Conservation (phyloP, 2,888 invertebrate species). For the Campoplex capitator region DNA sequence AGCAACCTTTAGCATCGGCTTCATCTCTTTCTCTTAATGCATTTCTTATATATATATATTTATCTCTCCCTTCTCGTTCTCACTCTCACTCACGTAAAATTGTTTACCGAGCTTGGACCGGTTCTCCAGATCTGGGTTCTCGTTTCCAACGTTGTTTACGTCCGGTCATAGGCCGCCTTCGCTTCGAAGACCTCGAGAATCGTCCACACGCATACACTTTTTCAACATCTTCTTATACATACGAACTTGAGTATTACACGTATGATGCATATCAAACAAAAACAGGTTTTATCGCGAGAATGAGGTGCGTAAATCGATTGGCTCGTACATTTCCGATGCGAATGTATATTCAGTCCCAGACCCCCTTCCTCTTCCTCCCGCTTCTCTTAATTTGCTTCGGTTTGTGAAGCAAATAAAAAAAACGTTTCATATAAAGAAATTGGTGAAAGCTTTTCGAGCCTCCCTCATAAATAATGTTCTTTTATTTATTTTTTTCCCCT, state of each 20-base stretch:
- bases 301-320: slow-evolving; percentile 64
- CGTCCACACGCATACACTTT: slow-evolving; percentile 45
- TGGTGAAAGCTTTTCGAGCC: not conserved
- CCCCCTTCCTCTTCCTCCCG: not conserved
- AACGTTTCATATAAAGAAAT: not conserved
- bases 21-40: slow-evolving; percentile 26
- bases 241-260: slow-evolving; percentile 14
- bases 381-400: not conserved
- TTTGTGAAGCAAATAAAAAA: not conserved
- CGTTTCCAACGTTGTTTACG: slow-evolving; percentile 82
- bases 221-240: slow-evolving; percentile 2
- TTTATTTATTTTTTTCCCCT: not conserved
- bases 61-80: slow-evolving; percentile 39
- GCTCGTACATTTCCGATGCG: slow-evolving; percentile 39
- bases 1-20: slow-evolving; percentile 21
- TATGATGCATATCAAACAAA: slow-evolving; percentile 19
- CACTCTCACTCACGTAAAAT: slow-evolving; percentile 78
- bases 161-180: slow-evolving; percentile 82
- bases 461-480: not conserved
- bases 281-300: slow-evolving; percentile 62
- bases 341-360: slow-evolving; percentile 46
- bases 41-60: slow-evolving; percentile 18
- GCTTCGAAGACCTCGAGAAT: slow-evolving; percentile 71
- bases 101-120: slow-evolving; percentile 82
- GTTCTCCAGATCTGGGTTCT: slow-evolving; percentile 81